Evolutionary conservation across 2,797 vertebrate genomes (phyloP).

Genomic region (Cossypha niveicapilla): DNA sequence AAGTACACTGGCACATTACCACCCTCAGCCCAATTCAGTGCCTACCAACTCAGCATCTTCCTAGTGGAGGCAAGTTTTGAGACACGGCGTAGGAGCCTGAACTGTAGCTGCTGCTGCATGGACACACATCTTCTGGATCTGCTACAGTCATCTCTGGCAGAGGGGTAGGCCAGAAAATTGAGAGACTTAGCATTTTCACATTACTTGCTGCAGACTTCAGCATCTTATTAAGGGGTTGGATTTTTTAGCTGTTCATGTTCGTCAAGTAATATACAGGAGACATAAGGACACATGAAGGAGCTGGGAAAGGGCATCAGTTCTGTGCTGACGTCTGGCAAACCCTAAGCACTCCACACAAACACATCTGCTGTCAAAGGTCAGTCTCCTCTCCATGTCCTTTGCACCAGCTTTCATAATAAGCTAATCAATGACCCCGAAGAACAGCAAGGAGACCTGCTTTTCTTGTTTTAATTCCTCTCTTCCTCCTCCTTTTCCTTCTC

Average conservation of each 20-base stretch:
- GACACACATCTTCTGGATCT: neutral
- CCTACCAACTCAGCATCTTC: neutral
- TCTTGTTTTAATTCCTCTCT: neutral
- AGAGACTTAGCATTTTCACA: neutral
- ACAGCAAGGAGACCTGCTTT: neutral
- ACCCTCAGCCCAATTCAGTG: neutral
- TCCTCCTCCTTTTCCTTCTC: neutral
- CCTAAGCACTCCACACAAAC: neutral
- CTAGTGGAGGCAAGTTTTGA: neutral
- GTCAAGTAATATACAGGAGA: neutral
- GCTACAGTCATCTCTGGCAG: neutral
- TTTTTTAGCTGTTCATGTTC: neutral
- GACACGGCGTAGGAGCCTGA: rapidly evolving
- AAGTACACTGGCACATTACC: neutral
- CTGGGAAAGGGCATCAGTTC: neutral
- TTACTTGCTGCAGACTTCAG: neutral
- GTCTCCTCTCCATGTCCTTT: neutral
- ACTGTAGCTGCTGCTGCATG: neutral
- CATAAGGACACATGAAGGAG: neutral
- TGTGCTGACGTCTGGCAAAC: neutral
- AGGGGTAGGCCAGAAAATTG: neutral
- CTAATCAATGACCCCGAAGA: neutral
- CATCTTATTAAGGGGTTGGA: neutral
- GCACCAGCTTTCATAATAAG: neutral
- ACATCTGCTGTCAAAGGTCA: neutral